Evolutionary conservation across 1,140 invertebrate genomes (phyloP), one percentile per base, ranked within the genome.

Genomic region (Chelonus insularis): DNA sequence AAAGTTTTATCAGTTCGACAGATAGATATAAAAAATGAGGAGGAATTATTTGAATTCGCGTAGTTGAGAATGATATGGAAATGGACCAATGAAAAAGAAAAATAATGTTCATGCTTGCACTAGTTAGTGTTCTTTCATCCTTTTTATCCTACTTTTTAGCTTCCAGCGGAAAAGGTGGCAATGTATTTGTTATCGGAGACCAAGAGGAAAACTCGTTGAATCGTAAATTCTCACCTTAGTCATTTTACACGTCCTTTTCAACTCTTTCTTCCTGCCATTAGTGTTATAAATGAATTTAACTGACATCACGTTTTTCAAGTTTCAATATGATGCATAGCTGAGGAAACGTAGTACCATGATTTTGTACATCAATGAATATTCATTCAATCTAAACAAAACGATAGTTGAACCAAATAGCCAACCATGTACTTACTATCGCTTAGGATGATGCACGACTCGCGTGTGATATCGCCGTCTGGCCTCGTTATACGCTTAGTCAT

Each of bases 391-490:
- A 61, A 66, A 54, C 55, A 54, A 34, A 52, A 39, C 59, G 20
- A 20, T 37, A 29, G 14, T 29, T 29, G 52, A 55, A 14, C 57
- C 41, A 47, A 66, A 59, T 66, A 68, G 23, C 59, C 47, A 43
- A 47, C 37, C 65, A 18, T 69, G 64, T 71, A 66, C 66, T 73
- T 73, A 68, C 52, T 72, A 73, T 73, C 72, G 72, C 71, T 74
- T 74, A 71, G 68, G 70, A 72, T 72, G 72, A 74, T 74, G 64
- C 62, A 72, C 63, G 67, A 72, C 68, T 74, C 66, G 72, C 71
- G 70, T 74, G 70, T 67, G 52, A 61, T 69, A 70, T 66, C 55
- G 25, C 25, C 25, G 25, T 29, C 25, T 29, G 25, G 25, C 25
- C 25, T 29, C 25, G 25, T 50, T 25, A 25, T 29, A 50, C 47